These are phyloP conservation scores for Vulpes ferrilata DNA, from an alignment of 2,113 vertebrate genomes.

Conservation along the genomic window DNA sequence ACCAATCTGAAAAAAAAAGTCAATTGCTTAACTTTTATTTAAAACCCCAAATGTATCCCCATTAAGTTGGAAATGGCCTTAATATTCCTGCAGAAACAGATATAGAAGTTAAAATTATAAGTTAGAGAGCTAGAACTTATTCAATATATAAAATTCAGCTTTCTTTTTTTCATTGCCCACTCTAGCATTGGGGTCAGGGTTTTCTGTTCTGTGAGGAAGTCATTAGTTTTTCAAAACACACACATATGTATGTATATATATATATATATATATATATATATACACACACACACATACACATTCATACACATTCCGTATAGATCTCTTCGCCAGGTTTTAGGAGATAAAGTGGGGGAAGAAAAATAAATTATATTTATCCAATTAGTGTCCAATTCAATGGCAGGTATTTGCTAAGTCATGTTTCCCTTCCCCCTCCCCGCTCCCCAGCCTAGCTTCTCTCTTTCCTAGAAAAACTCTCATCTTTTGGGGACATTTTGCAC, in stretches of 20 bases:
- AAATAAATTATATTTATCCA: neutral
- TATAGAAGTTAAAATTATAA: neutral
- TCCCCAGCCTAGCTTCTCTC: neutral
- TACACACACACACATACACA: neutral
- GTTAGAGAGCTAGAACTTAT: neutral
- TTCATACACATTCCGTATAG: neutral
- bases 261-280: no score
- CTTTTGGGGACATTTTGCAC: neutral
- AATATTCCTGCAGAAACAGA: conserved; percentile 19
- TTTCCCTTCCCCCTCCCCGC: fast-evolving
- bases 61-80: neutral
- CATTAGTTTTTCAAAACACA: neutral
- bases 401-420: neutral
- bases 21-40: neutral
- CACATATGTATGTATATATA: neutral
- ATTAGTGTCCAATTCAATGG: neutral
- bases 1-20: neutral
- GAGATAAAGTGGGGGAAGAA: neutral
- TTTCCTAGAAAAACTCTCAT: neutral
- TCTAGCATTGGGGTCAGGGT: neutral
- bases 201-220: neutral
- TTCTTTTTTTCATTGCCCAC: neutral
- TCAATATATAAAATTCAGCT: neutral
- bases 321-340: neutral
- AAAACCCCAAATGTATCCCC: neutral